A percentile compares a stretch with the other conserved stretches of the same genome.
Evolutionary conservation across 37 sponge, comb jelly and placozoan genomes (phyloP).

Genomic region (Axinella damicornis): DNA sequence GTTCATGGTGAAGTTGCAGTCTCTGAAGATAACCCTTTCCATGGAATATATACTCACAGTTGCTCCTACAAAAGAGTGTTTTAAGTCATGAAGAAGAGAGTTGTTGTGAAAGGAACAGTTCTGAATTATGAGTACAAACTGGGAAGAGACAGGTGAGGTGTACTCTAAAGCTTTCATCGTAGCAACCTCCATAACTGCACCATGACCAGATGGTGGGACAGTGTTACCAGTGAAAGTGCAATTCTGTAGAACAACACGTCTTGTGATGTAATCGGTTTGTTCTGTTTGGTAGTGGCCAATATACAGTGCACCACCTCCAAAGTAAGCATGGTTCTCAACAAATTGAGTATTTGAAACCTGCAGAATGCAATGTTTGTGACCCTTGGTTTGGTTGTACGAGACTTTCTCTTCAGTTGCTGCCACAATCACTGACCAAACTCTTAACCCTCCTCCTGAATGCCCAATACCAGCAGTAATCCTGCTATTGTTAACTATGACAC

Average conservation of each 20-base stretch:
- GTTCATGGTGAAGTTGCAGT: not conserved
- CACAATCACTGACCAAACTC: not conserved
- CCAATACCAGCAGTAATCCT: not conserved
- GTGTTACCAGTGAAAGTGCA: conserved; percentile 3
- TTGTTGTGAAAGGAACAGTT: conserved; percentile 1
- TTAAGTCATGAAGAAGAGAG: not conserved
- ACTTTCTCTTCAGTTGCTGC: no score
- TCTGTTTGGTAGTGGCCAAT: not conserved
- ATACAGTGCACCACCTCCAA: not conserved
- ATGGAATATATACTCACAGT: conserved; percentile 1
- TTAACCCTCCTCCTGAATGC: not conserved
- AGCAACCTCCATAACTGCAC: conserved; percentile 3
- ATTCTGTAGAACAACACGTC: not conserved
- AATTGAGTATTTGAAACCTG: not conserved
- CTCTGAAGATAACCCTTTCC: not conserved
- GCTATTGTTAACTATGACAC: not conserved
- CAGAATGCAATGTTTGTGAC: not conserved
- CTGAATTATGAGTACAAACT: not conserved
- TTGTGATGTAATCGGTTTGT: not conserved
- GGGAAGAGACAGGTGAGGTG: not conserved
- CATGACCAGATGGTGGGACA: not conserved
- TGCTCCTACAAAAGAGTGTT: not conserved
- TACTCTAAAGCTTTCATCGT: not conserved
- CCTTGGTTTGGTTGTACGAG: no score
- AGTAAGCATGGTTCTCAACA: not conserved